phyloP scores from a whole-genome alignment of 1,140 invertebrate species.

The Drosophila dunni region DNA sequence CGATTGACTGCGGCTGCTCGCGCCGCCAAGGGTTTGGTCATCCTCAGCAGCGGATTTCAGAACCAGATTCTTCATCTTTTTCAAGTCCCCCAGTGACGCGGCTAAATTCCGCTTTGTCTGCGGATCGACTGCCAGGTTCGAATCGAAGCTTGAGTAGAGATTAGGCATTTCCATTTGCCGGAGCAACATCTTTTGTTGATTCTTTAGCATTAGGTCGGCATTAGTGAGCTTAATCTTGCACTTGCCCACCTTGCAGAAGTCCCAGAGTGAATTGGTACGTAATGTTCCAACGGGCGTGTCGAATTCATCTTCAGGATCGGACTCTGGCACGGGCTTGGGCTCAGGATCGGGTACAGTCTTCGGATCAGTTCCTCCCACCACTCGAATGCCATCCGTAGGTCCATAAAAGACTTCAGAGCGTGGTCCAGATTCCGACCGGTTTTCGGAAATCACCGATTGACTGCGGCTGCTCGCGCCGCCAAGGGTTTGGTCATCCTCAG shows the following conservation, averaged over 20 bases:
- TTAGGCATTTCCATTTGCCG: neutral
- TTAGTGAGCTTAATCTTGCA: neutral
- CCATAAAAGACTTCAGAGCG: too few species aligned
- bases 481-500: neutral
- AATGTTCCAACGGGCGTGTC: neutral
- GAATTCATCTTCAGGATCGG: neutral
- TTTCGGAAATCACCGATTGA: neutral
- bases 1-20: neutral
- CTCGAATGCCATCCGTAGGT: too few species aligned
- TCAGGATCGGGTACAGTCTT: too few species aligned
- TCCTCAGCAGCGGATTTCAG: neutral
- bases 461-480: neutral
- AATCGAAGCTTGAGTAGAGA: neutral
- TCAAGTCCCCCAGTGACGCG: neutral
- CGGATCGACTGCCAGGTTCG: neutral
- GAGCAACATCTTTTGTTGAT: neutral
- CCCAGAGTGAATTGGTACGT: neutral
- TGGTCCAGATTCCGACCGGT: neutral
- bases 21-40: neutral
- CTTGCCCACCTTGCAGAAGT: neutral
- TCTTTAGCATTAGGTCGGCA: neutral
- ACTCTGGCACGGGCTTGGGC: too few species aligned
- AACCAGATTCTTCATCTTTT: neutral
- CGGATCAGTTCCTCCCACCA: too few species aligned
- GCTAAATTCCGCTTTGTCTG: neutral